Conservation (phyloP, 2,113 vertebrate genomes). For the Raja brachyura region DNA sequence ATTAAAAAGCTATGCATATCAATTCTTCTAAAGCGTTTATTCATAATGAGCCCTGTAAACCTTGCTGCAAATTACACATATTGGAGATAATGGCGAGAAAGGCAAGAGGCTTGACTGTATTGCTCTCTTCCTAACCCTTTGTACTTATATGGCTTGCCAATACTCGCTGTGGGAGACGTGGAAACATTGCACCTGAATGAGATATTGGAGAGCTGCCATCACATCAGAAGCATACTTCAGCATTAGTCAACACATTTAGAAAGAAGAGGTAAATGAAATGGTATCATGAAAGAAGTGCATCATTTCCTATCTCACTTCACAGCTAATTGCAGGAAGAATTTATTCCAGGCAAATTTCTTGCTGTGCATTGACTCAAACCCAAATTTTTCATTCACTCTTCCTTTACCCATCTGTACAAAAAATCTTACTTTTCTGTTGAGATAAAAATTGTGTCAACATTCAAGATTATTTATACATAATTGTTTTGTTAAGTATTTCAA, state of each 20-base stretch:
- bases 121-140: background rate
- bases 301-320: conserved; percentile 27
- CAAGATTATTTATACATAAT: too few relatives aligned
- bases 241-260: background rate
- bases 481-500: too few relatives aligned
- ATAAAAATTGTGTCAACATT: too few relatives aligned
- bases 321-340: background rate
- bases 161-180: background rate
- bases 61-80: background rate
- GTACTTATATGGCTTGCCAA: background rate
- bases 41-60: background rate
- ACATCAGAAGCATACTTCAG: background rate
- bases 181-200: conserved; percentile 9
- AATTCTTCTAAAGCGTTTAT: background rate
- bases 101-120: background rate
- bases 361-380: background rate
- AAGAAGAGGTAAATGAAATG: conserved; percentile 6
- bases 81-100: background rate
- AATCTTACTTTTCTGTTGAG: background rate
- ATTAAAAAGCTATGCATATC: background rate
- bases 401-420: background rate
- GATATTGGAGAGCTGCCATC: conserved; percentile 16
- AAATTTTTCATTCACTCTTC: background rate
- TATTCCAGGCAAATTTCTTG: background rate
- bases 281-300: conserved; percentile 13